Base-by-base conservation (phyloP, 2,797 vertebrate genomes). In the Zenarchopterus dispar region DNA sequence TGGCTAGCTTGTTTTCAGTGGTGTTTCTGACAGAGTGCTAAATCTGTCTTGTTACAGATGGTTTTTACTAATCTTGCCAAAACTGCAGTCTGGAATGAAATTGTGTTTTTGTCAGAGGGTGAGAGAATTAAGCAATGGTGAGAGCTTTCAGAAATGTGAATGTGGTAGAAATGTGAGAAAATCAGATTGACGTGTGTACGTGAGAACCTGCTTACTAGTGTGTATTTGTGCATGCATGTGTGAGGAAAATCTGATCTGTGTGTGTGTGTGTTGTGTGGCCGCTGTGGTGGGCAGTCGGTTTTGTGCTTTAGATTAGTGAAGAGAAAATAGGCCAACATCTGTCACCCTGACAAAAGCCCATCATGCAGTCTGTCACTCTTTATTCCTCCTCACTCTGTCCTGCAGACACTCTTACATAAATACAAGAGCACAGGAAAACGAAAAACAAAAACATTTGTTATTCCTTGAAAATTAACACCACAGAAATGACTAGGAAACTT, bases 321-420 rank as follows among this genome's bases (percentile, higher is more conserved):
- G 73, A 82, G 71, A 73, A 87, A 91, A 82, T 91, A 89, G 89
- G 88, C 81, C 89, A 90, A 85, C 88, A 91, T 91, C 89, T 92
- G 89, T 90, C 87, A 85, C 75, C 57, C 73, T 74, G 80, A 82
- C 76, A 75, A 84, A 91, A 84, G 76, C 84, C 55, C 62, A 56
- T 77, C 78, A 72, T 71, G 45, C 48, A 41, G 53, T 62, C 43
- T 16, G 41, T 49, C 67, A 9, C 59, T 36, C 33, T 9, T 36
- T 36, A 28, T 52, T 65, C 54, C 61, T 39, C n/a, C 43, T 8
- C 7, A 36, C 11, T 67, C 26, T 53, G 48, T 65, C 39, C 23
- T 26, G 7, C 26, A 19, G 5, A 2, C 2, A 6, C 6, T 7
- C 18, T 36, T 31, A 47, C 1, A 46, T 45, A n/a, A 19, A 45